Base-by-base conservation (phyloP, 2,113 vertebrate species). In the Choloepus hoffmanni region DNA sequence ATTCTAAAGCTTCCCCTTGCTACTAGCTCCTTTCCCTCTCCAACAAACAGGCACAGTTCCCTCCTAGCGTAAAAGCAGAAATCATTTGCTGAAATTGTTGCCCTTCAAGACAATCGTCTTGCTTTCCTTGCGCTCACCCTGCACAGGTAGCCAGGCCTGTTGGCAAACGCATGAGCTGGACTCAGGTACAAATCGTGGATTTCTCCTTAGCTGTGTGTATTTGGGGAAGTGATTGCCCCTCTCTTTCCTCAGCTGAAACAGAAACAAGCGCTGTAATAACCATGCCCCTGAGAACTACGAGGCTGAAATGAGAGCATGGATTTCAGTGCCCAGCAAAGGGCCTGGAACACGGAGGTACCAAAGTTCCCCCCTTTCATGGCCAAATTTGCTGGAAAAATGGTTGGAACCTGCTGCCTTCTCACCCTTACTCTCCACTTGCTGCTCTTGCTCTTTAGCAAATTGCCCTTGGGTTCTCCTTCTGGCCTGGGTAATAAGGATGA, bases 231-330 rank as follows among this genome's bases (percentile, higher is more conserved):
- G 43, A 48, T 28, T 50, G 45, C 2, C 15, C 33, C 58, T 14
- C 45, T 14, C 5, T 14, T 30, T 23, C 33, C 21, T 78, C 16
- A 15, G 93, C 43, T 16, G 21, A 65, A 63, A 23, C 26, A 43
- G 65, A 65, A 82, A n/a, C 23, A 12, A 18, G 53, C 43, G 9
- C 36, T 28, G 36, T 1, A 55, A 30, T 21, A 9, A n/a, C 2
- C 2, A 15, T 4, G n/a, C 48, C 53, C 36, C 63, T 26, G 13
- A 15, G 76, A 13, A 13, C 3, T 1, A 0, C 0, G 45, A 24
- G 65, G 84, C 65, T 28, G 36, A 2, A 6, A 2, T 0, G 62
- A 70, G 40, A 40, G 40, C 3, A 1, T 2, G 13, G 19, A 0
- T 4, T 7, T 43, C 4, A 2, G 48, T 2, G 40, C n/a, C 9